Evolutionary conservation across 2,888 invertebrate species (phyloP).

Genomic region (Eupithecia subfuscata): DNA sequence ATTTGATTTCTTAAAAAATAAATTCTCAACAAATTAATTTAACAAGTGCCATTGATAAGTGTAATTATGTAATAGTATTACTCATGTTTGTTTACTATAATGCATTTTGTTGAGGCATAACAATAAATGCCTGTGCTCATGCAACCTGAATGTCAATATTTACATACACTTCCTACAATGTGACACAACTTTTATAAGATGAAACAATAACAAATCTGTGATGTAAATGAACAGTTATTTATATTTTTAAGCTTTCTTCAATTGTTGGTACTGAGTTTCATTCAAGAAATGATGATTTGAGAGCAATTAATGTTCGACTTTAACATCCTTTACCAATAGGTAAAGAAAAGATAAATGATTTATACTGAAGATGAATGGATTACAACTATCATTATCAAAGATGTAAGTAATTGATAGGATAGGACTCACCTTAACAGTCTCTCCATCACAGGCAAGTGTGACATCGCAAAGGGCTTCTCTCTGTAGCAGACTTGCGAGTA

Average conservation of each 20-base stretch:
- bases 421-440: slow-evolving; percentile 89
- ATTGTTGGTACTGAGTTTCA: not conserved
- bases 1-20: too few relatives aligned
- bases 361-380: not conserved
- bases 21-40: slow-evolving; percentile 35
- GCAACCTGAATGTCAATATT: slow-evolving; percentile 65
- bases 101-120: slow-evolving; percentile 71
- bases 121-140: slow-evolving; percentile 67
- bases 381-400: not conserved
- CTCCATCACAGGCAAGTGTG: slow-evolving; percentile 95
- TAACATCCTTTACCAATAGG: not conserved
- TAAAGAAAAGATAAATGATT: not conserved
- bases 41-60: slow-evolving; percentile 50
- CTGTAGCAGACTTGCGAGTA: slow-evolving; percentile 93
- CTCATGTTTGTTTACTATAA: slow-evolving; percentile 76
- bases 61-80: slow-evolving; percentile 56
- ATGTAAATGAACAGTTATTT: not conserved
- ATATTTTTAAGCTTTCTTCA: not conserved
- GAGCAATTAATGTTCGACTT: not conserved
- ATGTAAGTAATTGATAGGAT: not conserved
- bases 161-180: slow-evolving; percentile 59
- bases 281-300: not conserved
- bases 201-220: slow-evolving; percentile 44
- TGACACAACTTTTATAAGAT: slow-evolving; percentile 53
- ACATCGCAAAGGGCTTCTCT: slow-evolving; percentile 96